Evolutionary conservation across 2,797 vertebrate species (phyloP), one percentile per base, ranked within the genome.

Genomic region (Parotocinclus haroldoi): DNA sequence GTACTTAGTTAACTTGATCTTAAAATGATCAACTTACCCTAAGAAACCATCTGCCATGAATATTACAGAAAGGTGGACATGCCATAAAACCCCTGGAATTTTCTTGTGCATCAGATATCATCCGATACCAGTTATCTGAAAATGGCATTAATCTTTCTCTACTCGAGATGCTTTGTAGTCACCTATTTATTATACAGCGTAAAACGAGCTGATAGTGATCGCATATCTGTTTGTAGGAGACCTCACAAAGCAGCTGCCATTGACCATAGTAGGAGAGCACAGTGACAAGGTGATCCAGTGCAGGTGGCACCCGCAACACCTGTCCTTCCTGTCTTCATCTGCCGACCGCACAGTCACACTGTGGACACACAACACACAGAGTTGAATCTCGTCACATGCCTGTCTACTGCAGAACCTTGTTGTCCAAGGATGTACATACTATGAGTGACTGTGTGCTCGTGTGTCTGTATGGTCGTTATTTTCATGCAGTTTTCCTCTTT

Each of bases 221-320:
- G 27, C 27, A 27, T 27, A 5, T 27, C 2, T 63, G 1, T 78
- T 40, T 55, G 0, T 37, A 99, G 97, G 97, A 46, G 97, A 99
- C 84, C 88, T 99, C 76, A 99, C 96, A 0, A 99, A 99, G 77
- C 95, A 88, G 83, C 86, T 99, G 81, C 97, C 96, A 58, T 83
- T 89, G 75, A 98, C 94, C 52, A 90, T 94, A 72, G 95, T 94
- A 42, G 96, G 95, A 45, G 94, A 99, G 70, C 97, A 99, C 79
- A 92, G 92, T 42, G 97, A 99, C 89, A 99, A 99, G 84, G 97
- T 99, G 84, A 99, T 99, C 76, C 97, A 99, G 68, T 99, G 97
- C 86, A 88, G 96, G 7, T 99, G 96, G 97, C 97, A 99, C 77
- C 93, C 97, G 0, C 90, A 96, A 66, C 94, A 99, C 74, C 92